These are phyloP conservation scores for Strigamia maritima DNA, from an alignment of 2,888 invertebrate genomes.

Conservation along the genomic window DNA sequence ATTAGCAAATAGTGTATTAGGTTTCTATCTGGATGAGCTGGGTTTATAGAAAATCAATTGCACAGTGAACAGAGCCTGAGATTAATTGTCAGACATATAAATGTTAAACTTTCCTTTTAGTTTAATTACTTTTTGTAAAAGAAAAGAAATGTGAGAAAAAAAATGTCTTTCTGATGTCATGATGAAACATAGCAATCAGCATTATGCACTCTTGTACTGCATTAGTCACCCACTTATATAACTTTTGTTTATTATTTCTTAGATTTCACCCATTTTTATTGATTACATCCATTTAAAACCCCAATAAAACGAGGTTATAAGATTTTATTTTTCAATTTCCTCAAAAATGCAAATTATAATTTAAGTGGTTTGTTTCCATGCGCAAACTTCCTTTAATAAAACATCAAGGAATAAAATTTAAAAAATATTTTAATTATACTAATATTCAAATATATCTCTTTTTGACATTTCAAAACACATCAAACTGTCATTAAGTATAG, in stretches of 20 bases:
- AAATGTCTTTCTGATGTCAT: too few relatives aligned
- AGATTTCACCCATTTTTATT: background rate
- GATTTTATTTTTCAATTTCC: background rate
- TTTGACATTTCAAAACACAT: background rate
- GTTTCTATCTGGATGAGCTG: background rate
- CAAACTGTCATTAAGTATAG: background rate
- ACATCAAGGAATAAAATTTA: background rate
- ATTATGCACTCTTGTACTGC: background rate
- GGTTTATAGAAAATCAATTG: background rate
- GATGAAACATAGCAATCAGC: background rate
- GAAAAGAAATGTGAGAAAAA: background rate
- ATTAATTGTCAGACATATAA: background rate
- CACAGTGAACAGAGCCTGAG: background rate
- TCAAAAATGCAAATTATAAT: too few relatives aligned
- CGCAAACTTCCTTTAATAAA: background rate
- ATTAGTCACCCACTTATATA: background rate
- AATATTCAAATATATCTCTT: background rate
- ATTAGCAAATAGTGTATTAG: background rate
- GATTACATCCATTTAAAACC: background rate
- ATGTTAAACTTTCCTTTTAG: background rate
- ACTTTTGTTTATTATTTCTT: background rate
- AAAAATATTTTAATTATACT: background rate
- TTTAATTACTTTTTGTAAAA: background rate
- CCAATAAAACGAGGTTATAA: background rate
- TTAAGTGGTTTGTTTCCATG: background rate